Conservation (phyloP, 1,140 invertebrate species). For the Neodiprion lecontei region DNA sequence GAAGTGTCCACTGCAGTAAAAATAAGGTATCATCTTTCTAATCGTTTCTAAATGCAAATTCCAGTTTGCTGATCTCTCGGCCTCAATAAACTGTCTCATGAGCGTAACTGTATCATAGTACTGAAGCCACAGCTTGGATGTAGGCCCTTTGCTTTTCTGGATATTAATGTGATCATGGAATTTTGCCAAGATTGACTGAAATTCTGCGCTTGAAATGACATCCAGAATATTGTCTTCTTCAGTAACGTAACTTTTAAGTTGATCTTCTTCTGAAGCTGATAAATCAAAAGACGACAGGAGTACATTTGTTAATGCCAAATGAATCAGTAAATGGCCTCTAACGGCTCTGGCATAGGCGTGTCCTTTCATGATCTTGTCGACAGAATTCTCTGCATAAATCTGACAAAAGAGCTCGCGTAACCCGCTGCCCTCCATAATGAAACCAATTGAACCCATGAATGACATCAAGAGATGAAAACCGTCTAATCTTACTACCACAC, state of each 20-base stretch:
- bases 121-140: conserved; percentile 28
- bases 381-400: conserved; percentile 42
- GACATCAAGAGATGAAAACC: conserved; percentile 28
- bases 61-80: conserved; percentile 41
- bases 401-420: conserved; percentile 37
- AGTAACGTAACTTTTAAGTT: too few relatives aligned
- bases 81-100: conserved; percentile 24
- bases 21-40: conserved; percentile 44
- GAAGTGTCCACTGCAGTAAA: conserved; percentile 47
- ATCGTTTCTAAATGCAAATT: conserved; percentile 35
- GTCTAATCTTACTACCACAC: conserved; percentile 31
- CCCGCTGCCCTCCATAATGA: conserved; percentile 34
- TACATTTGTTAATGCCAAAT: conserved; percentile 19
- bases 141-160: conserved; percentile 31
- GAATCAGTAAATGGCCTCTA: conserved; percentile 26
- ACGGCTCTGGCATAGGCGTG: conserved; percentile 27
- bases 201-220: too few relatives aligned
- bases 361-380: conserved; percentile 28
- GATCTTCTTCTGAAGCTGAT: too few relatives aligned
- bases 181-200: too few relatives aligned
- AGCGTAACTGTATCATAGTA: conserved; percentile 24
- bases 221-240: too few relatives aligned
- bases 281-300: too few relatives aligned
- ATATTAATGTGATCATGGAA: conserved; percentile 5
- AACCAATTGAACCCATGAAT: conserved; percentile 33